Conservation (phyloP, 2,888 invertebrate genomes). For the Tiliacea citrago region DNA sequence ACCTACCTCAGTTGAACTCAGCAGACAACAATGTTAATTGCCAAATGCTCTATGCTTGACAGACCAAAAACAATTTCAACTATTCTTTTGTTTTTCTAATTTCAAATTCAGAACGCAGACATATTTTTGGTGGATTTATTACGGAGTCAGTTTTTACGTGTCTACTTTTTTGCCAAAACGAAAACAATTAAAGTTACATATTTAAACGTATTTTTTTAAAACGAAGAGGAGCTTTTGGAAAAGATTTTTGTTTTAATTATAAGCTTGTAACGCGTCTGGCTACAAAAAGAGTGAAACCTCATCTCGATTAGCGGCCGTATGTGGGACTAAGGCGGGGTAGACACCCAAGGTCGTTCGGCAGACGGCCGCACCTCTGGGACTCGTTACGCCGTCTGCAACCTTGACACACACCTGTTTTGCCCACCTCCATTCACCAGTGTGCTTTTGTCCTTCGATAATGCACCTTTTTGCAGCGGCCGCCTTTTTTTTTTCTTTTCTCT, state of each 20-base stretch:
- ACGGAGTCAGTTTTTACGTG: slow-evolving; percentile 26
- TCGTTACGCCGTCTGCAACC: slow-evolving; percentile 74
- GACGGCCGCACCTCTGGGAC: slow-evolving; percentile 68
- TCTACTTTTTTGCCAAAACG: slow-evolving; percentile 16
- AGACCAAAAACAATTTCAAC: slow-evolving; percentile 56
- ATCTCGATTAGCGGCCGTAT: slow-evolving; percentile 63
- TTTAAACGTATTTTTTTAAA: slow-evolving; percentile 32
- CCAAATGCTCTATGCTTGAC: slow-evolving; percentile 42
- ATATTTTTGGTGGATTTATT: slow-evolving; percentile 25
- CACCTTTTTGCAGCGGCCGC: slow-evolving; percentile 56
- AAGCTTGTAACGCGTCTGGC: slow-evolving; percentile 45
- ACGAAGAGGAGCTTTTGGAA: slow-evolving; percentile 27
- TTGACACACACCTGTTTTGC: slow-evolving; percentile 76
- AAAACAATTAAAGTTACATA: neutral
- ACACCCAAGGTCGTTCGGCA: slow-evolving; percentile 68
- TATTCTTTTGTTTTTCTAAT: slow-evolving; percentile 41
- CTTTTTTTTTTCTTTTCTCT: slow-evolving; percentile 31
- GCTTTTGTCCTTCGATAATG: slow-evolving; percentile 62
- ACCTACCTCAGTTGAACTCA: slow-evolving; percentile 18
- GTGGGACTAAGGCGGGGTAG: slow-evolving; percentile 63
- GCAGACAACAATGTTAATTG: slow-evolving; percentile 46
- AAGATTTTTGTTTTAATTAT: slow-evolving; percentile 50
- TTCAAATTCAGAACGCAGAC: slow-evolving; percentile 22
- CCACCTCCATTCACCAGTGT: slow-evolving; percentile 62
- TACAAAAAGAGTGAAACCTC: slow-evolving; percentile 46